Conservation (phyloP, 2,888 invertebrate genomes). For the Catocala nupta region DNA sequence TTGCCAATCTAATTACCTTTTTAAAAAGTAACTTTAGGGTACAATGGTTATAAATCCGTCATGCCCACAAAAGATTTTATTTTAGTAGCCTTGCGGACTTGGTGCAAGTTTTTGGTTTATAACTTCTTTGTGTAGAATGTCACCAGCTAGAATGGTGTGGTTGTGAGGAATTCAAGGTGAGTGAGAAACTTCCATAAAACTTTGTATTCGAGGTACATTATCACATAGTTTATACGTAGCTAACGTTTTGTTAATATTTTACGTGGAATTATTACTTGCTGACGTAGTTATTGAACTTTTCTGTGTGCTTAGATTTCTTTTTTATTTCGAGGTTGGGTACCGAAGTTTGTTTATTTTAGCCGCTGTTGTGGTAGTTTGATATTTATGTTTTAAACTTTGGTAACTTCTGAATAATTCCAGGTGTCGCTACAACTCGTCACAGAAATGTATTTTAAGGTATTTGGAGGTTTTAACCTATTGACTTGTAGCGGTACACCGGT, state of each 20-base stretch:
- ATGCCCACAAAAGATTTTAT: conserved; percentile 25
- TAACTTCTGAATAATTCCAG: too few relatives aligned
- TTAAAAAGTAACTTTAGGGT: conserved; percentile 12
- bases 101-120: conserved; percentile 31
- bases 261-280: conserved; percentile 9
- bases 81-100: conserved; percentile 17
- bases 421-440: too few relatives aligned
- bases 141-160: conserved; percentile 15
- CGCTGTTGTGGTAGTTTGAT: too few relatives aligned
- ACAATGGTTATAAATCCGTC: conserved; percentile 27
- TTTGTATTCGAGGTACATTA: conserved; percentile 16
- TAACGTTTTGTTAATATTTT: conserved; percentile 24
- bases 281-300: conserved; percentile 10
- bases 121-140: conserved; percentile 27
- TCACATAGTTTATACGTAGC: conserved; percentile 18
- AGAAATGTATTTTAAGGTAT: too few relatives aligned
- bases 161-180: conserved; percentile 34
- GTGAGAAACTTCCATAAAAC: conserved; percentile 28
- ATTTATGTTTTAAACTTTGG: too few relatives aligned
- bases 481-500: too few relatives aligned
- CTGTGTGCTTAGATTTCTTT: conserved; percentile 1
- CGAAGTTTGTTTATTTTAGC: too few relatives aligned
- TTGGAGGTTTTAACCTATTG: too few relatives aligned
- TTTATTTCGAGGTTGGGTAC: conserved; percentile 1
- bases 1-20: too few relatives aligned